Base-by-base conservation (phyloP, 2,888 invertebrate genomes). In the Anthrax anthrax region DNA sequence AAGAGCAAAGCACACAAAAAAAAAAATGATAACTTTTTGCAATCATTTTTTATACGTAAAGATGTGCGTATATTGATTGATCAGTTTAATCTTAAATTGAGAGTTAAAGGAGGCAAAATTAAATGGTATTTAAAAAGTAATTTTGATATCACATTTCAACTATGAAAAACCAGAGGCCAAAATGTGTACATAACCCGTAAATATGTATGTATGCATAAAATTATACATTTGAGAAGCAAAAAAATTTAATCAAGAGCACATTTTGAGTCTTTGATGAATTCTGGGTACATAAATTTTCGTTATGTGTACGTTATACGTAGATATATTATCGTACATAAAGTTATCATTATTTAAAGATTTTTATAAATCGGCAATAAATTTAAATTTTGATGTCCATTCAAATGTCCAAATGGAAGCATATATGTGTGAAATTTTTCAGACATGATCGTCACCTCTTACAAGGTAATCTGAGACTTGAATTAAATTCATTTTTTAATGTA, bases 101-200 rank as follows among this genome's bases (percentile, higher is more conserved):
- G 45, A 44, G 23, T 39, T 44, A 40, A 40, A 45, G 40, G 19
- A 37, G 40, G 40, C 12, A 36, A 39, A 39, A 39, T 45, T 45
- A 45, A 45, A 45, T 45, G 40, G 29, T 36, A 50, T 47, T 50
- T 50, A 50, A 50, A n/a, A 50, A 44, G 47, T 50, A 50, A 50
- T 50, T 47, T 50, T 45, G 37, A 44, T 50, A 50, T 50, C 50
- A 32, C 47, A 19, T 50, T 50, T 47, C 50, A 47, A 19, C 10
- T 23, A 38, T 23, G 27, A 39, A 17, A 14, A 8, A 36, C 34
- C 37, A 18, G 18, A 36, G 16, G 16, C 19, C 34, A 34, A 32
- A 32, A 42, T 27, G n/a, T 23, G 29, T 29, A 29, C 18, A 32
- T 42, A 16, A 36, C n/a, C 32, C 14, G 36, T 34, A 42, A 42